These are phyloP conservation scores for Coranthus polyacanthus DNA, from an alignment of 2,797 vertebrate species.

Conservation along the genomic window DNA sequence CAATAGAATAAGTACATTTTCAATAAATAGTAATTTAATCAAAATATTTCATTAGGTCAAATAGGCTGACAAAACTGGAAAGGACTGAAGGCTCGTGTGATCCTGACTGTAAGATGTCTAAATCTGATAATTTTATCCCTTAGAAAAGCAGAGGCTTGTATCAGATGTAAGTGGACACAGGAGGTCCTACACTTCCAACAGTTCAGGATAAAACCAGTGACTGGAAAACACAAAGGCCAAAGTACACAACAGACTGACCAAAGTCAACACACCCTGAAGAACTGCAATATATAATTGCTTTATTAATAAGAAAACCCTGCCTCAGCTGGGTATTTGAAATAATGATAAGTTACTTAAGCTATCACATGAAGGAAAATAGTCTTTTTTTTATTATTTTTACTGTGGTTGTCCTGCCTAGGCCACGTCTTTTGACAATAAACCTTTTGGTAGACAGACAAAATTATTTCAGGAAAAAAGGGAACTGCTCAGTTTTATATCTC, in stretches of 20 bases:
- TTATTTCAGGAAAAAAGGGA: constrained; percentile 46
- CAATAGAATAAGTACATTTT: too few relatives aligned
- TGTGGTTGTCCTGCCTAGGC: constrained; percentile 4
- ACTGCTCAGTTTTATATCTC: constrained; percentile 47
- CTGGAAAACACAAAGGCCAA: constrained; percentile 53
- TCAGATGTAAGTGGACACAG: constrained; percentile 35
- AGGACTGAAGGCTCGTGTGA: constrained; percentile 7
- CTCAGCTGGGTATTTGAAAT: constrained; percentile 28
- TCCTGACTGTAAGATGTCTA: constrained; percentile 26
- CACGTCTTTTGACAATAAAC: constrained; percentile 40
- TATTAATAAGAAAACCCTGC: constrained; percentile 38
- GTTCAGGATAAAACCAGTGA: constrained; percentile 37
- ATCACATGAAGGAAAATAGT: constrained; percentile 30
- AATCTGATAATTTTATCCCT: constrained; percentile 45
- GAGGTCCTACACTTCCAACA: constrained; percentile 21
- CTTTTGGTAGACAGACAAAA: constrained; percentile 35
- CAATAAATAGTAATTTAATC: too few relatives aligned
- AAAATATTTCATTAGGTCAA: constrained; percentile 1
- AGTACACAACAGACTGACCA: constrained; percentile 46
- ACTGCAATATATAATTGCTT: constrained; percentile 36
- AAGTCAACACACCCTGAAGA: constrained; percentile 50
- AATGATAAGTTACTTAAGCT: constrained; percentile 32
- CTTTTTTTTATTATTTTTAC: constrained; percentile 15
- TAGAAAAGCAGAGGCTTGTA: constrained; percentile 33
- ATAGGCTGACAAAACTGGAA: constrained; percentile 26